phyloP scores from a whole-genome alignment of 2,888 invertebrate genomes.

The Micoletzkya japonica region DNA sequence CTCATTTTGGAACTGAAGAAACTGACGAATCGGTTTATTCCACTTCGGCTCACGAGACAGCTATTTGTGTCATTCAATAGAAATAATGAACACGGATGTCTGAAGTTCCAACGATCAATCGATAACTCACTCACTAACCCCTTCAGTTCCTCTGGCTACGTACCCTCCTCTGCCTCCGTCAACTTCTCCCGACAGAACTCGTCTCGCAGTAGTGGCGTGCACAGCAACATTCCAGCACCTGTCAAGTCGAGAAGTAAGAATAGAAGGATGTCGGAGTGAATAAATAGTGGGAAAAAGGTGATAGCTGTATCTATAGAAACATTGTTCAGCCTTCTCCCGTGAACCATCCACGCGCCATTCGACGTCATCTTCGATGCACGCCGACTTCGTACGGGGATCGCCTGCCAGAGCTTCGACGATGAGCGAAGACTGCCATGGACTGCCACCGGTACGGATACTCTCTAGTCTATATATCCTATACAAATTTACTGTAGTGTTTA shows the following conservation, averaged over 20 bases:
- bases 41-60: no score
- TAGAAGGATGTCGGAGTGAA: background rate
- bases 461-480: background rate
- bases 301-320: no score
- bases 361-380: conserved; percentile 6
- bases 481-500: no score
- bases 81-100: no score
- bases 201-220: conserved; percentile 29
- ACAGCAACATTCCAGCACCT: conserved; percentile 8
- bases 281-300: background rate
- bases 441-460: background rate
- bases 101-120: no score
- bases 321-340: conserved; percentile 28
- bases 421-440: conserved; percentile 8
- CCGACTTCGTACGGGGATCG: conserved; percentile 17
- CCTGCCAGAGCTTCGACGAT: conserved; percentile 13
- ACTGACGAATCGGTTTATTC: no score
- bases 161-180: conserved; percentile 35
- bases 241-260: conserved; percentile 27
- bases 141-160: conserved; percentile 36
- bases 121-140: background rate
- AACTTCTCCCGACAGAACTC: conserved; percentile 44
- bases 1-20: no score
- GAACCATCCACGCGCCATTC: conserved; percentile 25
- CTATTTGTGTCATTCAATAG: background rate